Percentiles rank a stretch among this genome's conserved stretches.
phyloP scores from a whole-genome alignment of 2,888 invertebrate species.

The Cephonodes hylas region DNA sequence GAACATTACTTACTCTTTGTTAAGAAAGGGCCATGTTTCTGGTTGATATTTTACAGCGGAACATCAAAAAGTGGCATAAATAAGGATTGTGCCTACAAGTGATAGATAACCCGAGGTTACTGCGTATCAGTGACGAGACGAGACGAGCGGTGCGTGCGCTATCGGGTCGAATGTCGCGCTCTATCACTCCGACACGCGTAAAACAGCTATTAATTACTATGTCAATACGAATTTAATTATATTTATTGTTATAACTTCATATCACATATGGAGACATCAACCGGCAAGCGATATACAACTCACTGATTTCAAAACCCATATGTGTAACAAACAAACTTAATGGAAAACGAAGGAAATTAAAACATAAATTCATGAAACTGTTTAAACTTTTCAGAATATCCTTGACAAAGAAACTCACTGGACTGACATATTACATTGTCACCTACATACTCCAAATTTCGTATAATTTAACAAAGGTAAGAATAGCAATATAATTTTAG shows the following conservation, averaged over 20 bases:
- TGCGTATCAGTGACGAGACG: constrained; percentile 12
- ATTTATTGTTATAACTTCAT: not conserved
- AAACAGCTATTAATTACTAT: constrained; percentile 7
- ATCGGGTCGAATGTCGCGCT: constrained; percentile 5
- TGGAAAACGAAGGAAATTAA: no score
- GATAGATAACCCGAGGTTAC: constrained; percentile 15
- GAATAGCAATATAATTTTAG: no score
- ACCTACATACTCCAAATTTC: no score
- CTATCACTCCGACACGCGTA: constrained; percentile 5
- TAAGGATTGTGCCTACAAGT: constrained; percentile 4
- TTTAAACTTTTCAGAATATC: no score
- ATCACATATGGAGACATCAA: not conserved
- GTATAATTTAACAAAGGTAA: no score
- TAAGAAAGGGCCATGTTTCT: not conserved
- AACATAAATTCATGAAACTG: no score
- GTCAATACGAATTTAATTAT: not conserved
- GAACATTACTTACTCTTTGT: no score
- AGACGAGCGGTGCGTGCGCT: not conserved
- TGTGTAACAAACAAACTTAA: no score
- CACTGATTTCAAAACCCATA: not conserved
- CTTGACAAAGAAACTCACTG: no score
- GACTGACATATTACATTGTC: no score
- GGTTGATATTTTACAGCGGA: constrained; percentile 2
- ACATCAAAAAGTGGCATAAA: constrained; percentile 8
- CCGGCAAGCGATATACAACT: not conserved